phyloP scores from a whole-genome alignment of 2,797 vertebrate species.

The Melanotaenia nigrans region DNA sequence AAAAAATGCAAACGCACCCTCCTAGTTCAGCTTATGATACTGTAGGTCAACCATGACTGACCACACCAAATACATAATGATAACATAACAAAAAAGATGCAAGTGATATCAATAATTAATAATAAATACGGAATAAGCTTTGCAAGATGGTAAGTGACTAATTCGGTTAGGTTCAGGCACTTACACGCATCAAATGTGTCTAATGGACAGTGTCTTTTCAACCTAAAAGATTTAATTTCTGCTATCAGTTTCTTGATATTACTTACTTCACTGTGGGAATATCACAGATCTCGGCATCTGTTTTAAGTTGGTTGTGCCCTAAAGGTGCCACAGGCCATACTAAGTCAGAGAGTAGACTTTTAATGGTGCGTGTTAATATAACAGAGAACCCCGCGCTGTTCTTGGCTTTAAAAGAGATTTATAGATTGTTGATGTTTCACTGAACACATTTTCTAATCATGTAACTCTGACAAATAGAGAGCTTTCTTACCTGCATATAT shows the following conservation, averaged over 20 bases:
- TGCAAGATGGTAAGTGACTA: constrained; percentile 15
- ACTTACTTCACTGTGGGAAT: constrained; percentile 9
- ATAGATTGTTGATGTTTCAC: constrained; percentile 1
- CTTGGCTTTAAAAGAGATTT: constrained; percentile 1
- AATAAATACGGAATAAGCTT: constrained; percentile 10
- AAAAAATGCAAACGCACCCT: neutral
- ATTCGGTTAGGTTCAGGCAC: constrained; percentile 12
- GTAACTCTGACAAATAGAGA: neutral
- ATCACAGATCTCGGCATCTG: constrained; percentile 28
- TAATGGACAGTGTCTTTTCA: neutral
- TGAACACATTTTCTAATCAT: neutral
- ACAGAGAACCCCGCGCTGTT: constrained; percentile 1
- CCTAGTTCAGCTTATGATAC: neutral
- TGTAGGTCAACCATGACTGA: neutral
- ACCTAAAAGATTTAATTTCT: constrained; percentile 17
- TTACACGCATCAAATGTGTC: neutral
- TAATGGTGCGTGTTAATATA: constrained; percentile 26
- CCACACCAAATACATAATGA: neutral
- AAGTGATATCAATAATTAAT: neutral
- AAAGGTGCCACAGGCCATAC: constrained; percentile 11
- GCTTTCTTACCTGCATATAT: constrained; percentile 92
- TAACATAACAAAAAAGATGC: neutral
- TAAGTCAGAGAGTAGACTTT: constrained; percentile 26
- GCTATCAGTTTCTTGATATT: constrained; percentile 27
- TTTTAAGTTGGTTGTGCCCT: constrained; percentile 41